phyloP scores from a whole-genome alignment of 2,888 invertebrate genomes.

The Machimus atricapillus region DNA sequence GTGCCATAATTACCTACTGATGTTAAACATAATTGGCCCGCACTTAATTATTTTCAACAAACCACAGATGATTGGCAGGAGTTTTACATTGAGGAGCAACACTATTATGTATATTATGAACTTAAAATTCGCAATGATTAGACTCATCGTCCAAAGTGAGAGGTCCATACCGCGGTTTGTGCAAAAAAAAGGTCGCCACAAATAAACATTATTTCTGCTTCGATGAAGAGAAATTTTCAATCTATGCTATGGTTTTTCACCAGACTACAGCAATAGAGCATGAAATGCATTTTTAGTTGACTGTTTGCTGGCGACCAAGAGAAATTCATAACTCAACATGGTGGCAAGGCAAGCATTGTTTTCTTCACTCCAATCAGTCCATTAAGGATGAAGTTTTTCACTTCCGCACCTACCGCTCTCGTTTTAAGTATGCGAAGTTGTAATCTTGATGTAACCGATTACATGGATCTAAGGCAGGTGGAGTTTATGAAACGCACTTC shows the following conservation, averaged over 20 bases:
- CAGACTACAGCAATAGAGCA: constrained; percentile 13
- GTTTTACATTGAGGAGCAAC: not conserved
- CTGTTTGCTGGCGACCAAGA: not conserved
- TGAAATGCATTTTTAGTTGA: constrained; percentile 19
- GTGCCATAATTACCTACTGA: not conserved
- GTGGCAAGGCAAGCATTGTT: not conserved
- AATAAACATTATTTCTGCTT: constrained; percentile 15
- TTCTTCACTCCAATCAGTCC: not conserved
- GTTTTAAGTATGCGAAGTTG: not conserved
- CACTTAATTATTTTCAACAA: constrained; percentile 1
- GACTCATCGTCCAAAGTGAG: not conserved
- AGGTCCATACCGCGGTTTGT: not conserved
- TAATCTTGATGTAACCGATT: not conserved
- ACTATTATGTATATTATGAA: not conserved
- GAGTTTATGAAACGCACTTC: not conserved
- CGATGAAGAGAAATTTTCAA: constrained; percentile 20
- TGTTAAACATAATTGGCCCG: not conserved
- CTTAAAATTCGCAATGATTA: not conserved
- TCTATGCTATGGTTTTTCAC: not conserved
- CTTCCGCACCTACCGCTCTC: not conserved
- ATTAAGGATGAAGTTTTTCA: not conserved
- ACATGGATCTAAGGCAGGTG: not conserved
- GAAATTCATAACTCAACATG: constrained; percentile 1
- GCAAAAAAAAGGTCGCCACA: not conserved
- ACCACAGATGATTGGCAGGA: not conserved